These are phyloP conservation scores for Oreochromis spilurus DNA, from an alignment of 2,113 vertebrate species.

Conservation along the genomic window DNA sequence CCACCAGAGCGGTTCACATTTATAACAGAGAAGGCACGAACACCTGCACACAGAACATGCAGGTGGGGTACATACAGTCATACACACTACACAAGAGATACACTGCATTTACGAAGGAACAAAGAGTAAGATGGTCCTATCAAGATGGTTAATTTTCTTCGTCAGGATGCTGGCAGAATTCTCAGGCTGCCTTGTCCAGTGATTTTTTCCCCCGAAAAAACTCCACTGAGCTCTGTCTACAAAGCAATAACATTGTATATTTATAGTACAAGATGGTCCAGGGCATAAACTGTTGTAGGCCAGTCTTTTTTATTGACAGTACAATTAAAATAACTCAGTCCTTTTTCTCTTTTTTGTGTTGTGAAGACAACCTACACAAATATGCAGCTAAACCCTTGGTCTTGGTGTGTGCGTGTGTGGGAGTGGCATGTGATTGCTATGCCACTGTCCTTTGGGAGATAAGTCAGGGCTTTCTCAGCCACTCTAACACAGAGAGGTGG, in stretches of 20 bases:
- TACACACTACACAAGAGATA: not conserved
- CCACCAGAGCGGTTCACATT: not conserved
- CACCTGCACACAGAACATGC: not conserved
- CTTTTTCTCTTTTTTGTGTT: not conserved
- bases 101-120: not conserved
- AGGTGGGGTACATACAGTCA: not conserved
- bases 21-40: not conserved
- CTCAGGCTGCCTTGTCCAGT: not conserved
- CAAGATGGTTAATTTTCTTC: not conserved
- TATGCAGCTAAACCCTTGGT: not conserved
- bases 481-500: not conserved
- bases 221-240: not conserved
- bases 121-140: not conserved
- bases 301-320: not conserved
- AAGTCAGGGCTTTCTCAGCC: not conserved
- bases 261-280: not conserved
- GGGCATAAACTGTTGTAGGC: not conserved
- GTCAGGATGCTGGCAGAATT: not conserved
- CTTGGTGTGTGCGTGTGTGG: not conserved
- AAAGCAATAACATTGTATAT: not conserved
- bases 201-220: fast-evolving
- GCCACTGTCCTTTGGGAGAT: not conserved
- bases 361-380: not conserved
- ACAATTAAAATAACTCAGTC: not conserved
- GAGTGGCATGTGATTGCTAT: not conserved